phyloP scores from a whole-genome alignment of 92 coral and sea anemone species.

The Actinostola sp. region DNA sequence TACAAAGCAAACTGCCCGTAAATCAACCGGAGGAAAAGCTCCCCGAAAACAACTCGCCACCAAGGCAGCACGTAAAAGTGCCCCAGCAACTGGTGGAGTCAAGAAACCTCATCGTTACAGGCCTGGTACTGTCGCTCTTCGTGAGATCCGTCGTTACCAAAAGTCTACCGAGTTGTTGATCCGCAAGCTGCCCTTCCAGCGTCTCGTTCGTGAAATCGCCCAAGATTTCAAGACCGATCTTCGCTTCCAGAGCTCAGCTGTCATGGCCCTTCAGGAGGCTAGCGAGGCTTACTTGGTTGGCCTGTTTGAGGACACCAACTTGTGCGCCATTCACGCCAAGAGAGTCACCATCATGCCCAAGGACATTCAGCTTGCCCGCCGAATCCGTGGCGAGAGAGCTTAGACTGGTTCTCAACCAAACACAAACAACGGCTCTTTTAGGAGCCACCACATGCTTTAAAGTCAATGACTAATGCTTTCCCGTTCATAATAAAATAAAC shows the following conservation, averaged over 20 bases:
- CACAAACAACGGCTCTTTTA: too few relatives aligned
- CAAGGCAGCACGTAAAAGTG: constrained; percentile 78
- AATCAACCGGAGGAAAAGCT: constrained; percentile 81
- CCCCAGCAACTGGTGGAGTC: constrained; percentile 79
- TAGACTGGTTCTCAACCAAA: constrained; percentile 24
- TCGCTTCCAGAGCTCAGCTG: too few relatives aligned
- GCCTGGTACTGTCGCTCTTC: constrained; percentile 80
- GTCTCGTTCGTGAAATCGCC: too few relatives aligned
- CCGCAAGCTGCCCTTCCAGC: too few relatives aligned
- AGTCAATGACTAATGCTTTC: too few relatives aligned
- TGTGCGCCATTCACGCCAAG: constrained; percentile 76
- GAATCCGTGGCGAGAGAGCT: constrained; percentile 43
- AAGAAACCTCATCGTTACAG: constrained; percentile 72
- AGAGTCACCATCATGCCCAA: constrained; percentile 76
- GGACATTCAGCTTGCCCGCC: constrained; percentile 70
- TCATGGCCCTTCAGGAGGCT: constrained; percentile 56
- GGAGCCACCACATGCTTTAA: too few relatives aligned
- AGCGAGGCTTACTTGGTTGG: constrained; percentile 55
- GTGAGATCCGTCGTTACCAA: constrained; percentile 79
- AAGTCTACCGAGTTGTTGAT: constrained; percentile 76
- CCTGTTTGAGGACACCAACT: constrained; percentile 59
- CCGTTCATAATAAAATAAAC: too few relatives aligned
- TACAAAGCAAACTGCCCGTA: constrained; percentile 82
- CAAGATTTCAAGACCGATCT: too few relatives aligned
- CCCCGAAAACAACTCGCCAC: constrained; percentile 80